A percentile compares a stretch with the other conserved stretches of the same genome.
phyloP scores from a whole-genome alignment of 2,113 vertebrate species.

The Hyperopisus bebe region DNA sequence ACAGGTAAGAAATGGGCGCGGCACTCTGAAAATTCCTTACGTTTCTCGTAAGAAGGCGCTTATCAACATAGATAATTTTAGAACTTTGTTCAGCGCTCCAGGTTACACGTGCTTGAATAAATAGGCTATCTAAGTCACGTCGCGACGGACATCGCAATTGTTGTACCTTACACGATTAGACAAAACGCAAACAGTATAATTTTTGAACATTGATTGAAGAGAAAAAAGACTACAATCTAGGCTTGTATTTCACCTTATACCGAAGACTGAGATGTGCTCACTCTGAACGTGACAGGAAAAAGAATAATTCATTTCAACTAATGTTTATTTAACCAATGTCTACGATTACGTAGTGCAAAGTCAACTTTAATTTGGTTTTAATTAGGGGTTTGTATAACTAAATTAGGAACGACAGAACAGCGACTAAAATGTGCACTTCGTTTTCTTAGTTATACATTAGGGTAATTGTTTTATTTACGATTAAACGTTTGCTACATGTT shows the following conservation, averaged over 20 bases:
- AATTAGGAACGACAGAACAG: background rate
- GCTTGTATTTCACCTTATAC: background rate
- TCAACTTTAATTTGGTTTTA: background rate
- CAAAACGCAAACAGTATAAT: background rate
- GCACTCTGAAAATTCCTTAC: background rate
- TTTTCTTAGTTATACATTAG: background rate
- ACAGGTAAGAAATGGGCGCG: background rate
- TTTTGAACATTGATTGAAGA: background rate
- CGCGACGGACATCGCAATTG: background rate
- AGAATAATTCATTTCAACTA: background rate
- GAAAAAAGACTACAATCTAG: background rate
- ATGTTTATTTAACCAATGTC: background rate
- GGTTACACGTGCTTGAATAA: background rate
- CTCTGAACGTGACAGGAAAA: background rate
- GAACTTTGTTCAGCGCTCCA: background rate
- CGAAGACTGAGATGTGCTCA: background rate
- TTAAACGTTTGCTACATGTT: background rate
- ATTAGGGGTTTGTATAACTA: background rate
- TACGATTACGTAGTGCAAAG: background rate
- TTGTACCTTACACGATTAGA: background rate
- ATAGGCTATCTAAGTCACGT: background rate
- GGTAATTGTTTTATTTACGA: background rate
- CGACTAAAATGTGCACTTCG: background rate
- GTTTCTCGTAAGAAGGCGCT: background rate
- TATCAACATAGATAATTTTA: background rate